Base-by-base conservation (phyloP, 2,113 vertebrate genomes). In the Tragelaphus imberbis region DNA sequence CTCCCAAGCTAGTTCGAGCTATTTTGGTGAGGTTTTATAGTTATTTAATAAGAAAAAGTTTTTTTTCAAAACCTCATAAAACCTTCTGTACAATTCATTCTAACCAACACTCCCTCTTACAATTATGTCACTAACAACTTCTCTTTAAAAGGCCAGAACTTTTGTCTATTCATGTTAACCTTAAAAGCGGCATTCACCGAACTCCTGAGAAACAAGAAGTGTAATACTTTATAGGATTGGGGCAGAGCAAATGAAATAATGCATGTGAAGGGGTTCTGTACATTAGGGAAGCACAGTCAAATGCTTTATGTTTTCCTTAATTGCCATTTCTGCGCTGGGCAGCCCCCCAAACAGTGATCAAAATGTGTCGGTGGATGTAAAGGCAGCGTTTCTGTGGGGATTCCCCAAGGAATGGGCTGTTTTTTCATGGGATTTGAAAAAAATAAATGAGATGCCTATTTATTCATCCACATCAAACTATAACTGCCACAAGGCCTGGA, bases 21-120 rank as follows among this genome's bases (percentile, higher is more conserved):
- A 96, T 97, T 98, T 97, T 80, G 33, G 97, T 93, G 88, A 88
- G 82, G 79, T 79, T 97, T 97, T 97, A 97, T 94, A 87, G 93
- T 93, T 89, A 89, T 81, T 98, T 97, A 94, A 96, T 97, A 97
- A 93, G 92, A 96, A 97, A 81, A 97, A 92, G 33, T 90, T 88
- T 97, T 79, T 79, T 79, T 95, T 63, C n/a, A 97, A 93, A 94
- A 79, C 86, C 93, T 97, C 92, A 27, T 96, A 96, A 97, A 97
- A 91, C 91, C 84, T 92, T 55, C 77, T 40, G 87, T 94, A 59
- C 93, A 95, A 95, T 96, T 94, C 93, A 81, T 75, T 77, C 91
- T 51, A 56, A 93, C 79, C 93, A 55, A 30, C 44, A 53, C 63
- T 30, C 84, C 85, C 51, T 91, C 84, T 51, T 63, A 95, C 56